These are phyloP conservation scores for Cacatua alba DNA, from an alignment of 2,113 vertebrate species.

Conservation along the genomic window DNA sequence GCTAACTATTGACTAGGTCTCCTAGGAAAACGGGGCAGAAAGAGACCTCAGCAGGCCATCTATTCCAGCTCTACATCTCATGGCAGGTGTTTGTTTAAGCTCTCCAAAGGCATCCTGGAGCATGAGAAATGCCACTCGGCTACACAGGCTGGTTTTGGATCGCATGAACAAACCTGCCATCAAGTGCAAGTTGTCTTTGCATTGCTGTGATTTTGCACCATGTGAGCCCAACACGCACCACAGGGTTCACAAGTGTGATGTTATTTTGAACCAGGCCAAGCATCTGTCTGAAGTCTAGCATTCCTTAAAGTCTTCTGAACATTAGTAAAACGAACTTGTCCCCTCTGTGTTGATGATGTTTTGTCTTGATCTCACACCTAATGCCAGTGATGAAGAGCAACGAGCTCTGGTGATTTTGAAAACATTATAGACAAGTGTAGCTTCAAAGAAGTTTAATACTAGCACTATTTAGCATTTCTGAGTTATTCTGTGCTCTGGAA, in stretches of 20 bases:
- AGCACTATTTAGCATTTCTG: neutral
- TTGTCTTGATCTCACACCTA: neutral
- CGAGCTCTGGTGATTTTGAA: neutral
- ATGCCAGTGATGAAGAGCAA: neutral
- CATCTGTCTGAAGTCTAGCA: neutral
- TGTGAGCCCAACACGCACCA: neutral
- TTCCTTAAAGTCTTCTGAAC: neutral
- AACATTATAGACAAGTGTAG: neutral
- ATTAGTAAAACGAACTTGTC: neutral
- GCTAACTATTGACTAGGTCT: neutral
- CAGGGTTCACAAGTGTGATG: neutral
- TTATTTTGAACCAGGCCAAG: neutral
- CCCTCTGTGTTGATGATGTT: neutral
- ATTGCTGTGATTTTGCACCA: neutral
- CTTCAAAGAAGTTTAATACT: neutral
- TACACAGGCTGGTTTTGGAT: neutral
- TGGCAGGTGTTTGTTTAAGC: neutral
- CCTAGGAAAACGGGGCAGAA: neutral
- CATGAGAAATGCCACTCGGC: neutral
- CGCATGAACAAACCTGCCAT: neutral
- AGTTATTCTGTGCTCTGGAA: neutral
- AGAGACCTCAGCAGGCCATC: neutral
- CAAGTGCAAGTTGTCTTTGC: neutral
- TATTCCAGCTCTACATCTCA: neutral
- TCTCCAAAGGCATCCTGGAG: neutral